Base-by-base conservation (phyloP, 2,797 vertebrate species). In the Bovichtus diacanthus region DNA sequence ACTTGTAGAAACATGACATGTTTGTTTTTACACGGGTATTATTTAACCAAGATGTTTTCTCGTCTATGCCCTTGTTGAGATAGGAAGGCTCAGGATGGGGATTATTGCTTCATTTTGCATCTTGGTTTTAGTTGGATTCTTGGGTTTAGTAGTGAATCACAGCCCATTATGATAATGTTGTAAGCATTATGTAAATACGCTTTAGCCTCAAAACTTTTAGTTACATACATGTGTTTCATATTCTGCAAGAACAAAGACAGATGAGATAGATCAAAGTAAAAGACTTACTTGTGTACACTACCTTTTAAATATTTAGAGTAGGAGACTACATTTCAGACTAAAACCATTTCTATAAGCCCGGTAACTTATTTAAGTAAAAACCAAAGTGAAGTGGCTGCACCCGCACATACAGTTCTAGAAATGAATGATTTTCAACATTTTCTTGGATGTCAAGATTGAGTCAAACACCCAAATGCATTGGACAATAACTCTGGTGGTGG, bases 11-110 rank as follows among this genome's bases (percentile, higher is more conserved):
- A 74, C 73, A 67, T 54, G 55, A 75, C 29, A 0, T 50, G 69
- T 78, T 88, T 88, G 80, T 80, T 88, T 81, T 85, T 67, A 31
- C 12, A n/a, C 6, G 9, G 16, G 27, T 50, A 38, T 69, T 58
- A 44, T 74, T 64, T 70, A 31, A 61, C 61, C 7, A 31, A 82
- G 41, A 74, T 68, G 44, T 77, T 75, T 75, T 81, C 36, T 34
- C 41, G 43, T 84, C 27, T 62, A 8, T 34, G 49, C 70, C 6
- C 29, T 50, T 55, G 59, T 62, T 50, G 21, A 27, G 60, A 38
- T 16, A 60, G 65, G 23, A 44, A 6, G 4, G 46, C 21, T 76
- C 15, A 19, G 0, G 62, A 76, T 31, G 3, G 25, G 50, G 44
- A 38, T 50, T 6, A 2, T 4, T 16, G 10, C 56, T 43, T 6